These are phyloP conservation scores for Eublepharis macularius DNA, from an alignment of 2,113 vertebrate genomes.

Conservation along the genomic window DNA sequence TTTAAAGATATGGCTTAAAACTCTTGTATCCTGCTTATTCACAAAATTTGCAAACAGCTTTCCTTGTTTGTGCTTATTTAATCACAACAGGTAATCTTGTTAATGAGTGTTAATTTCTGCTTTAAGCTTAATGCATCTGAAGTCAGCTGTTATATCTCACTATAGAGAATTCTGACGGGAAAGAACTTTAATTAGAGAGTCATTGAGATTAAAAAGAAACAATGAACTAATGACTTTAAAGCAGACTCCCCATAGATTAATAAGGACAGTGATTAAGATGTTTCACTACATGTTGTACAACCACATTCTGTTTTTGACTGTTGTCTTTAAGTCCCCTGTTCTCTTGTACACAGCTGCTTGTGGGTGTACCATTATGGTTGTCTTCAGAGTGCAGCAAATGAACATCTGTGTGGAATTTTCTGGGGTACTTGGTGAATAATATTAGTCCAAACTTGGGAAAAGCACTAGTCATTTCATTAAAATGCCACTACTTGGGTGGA, in stretches of 20 bases:
- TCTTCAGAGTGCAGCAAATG: constrained; percentile 1
- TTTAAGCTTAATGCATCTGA: constrained; percentile 70
- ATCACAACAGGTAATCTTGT: constrained; percentile 76
- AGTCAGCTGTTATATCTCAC: constrained; percentile 59
- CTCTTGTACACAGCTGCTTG: background rate
- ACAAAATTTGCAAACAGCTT: constrained; percentile 64
- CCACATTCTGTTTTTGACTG: background rate
- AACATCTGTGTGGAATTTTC: rapidly evolving
- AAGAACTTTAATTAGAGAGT: constrained; percentile 68
- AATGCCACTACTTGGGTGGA: background rate
- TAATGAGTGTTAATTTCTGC: constrained; percentile 75
- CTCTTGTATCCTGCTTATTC: constrained; percentile 50
- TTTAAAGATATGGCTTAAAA: constrained; percentile 56
- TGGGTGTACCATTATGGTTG: background rate
- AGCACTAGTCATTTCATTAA: background rate
- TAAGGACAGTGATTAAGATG: constrained; percentile 47
- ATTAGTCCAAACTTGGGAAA: background rate
- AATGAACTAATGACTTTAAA: constrained; percentile 73
- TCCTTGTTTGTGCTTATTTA: constrained; percentile 67
- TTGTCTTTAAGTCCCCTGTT: constrained; percentile 7
- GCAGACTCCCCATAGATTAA: constrained; percentile 62
- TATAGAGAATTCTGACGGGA: constrained; percentile 59
- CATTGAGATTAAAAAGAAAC: constrained; percentile 74
- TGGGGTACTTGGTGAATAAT: background rate
- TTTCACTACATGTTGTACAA: constrained; percentile 22